A percentile compares a stretch with the other conserved stretches of the same genome.
Conservation (phyloP, 1,140 invertebrate species). For the Saccostrea cuccullata region DNA sequence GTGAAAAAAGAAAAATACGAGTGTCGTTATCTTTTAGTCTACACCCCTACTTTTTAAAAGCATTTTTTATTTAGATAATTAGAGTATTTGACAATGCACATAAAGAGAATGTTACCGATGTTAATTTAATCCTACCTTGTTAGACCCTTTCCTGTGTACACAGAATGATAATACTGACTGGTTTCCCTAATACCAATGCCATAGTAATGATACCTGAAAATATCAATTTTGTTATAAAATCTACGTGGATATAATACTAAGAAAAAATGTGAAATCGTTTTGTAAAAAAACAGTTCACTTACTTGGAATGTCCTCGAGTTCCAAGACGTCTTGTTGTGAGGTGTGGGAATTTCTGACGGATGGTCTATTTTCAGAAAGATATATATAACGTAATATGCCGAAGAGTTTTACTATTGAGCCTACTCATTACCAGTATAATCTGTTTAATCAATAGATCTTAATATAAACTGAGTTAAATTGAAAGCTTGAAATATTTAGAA, state of each 20-base stretch:
- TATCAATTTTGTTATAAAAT: neutral
- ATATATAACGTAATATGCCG: neutral
- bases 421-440: too few relatives aligned
- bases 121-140: slow-evolving; percentile 68
- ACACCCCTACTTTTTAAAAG: neutral
- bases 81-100: too few relatives aligned
- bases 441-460: too few relatives aligned
- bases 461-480: too few relatives aligned
- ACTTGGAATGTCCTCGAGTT: slow-evolving; percentile 78
- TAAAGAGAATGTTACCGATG: too few relatives aligned
- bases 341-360: slow-evolving; percentile 76
- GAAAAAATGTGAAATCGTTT: too few relatives aligned
- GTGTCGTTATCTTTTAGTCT: neutral
- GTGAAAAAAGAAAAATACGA: neutral
- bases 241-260: too few relatives aligned
- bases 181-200: slow-evolving; percentile 77
- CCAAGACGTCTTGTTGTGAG: slow-evolving; percentile 75
- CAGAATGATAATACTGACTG: slow-evolving; percentile 76
- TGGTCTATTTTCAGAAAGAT: slow-evolving; percentile 64
- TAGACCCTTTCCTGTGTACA: slow-evolving; percentile 76
- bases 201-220: slow-evolving; percentile 77
- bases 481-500: too few relatives aligned
- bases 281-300: slow-evolving; percentile 52
- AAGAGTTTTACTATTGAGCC: too few relatives aligned
- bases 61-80: too few relatives aligned